Evolutionary conservation across 2,888 invertebrate species (phyloP).

Genomic region (Drosophila ustulata): DNA sequence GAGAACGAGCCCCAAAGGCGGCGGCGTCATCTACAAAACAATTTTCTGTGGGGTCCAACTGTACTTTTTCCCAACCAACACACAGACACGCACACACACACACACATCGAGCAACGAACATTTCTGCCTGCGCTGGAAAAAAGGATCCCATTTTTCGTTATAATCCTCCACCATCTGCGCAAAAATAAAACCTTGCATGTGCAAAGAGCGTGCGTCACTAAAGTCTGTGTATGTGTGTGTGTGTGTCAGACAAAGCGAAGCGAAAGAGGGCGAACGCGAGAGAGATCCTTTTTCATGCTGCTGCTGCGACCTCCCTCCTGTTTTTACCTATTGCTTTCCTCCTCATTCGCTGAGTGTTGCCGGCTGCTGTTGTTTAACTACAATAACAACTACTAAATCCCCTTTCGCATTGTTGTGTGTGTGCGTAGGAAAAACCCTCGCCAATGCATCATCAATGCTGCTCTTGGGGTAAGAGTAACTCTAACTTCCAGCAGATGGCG

Average conservation of each 20-base stretch:
- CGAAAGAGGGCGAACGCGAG: slow-evolving; percentile 51
- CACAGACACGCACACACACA: background rate
- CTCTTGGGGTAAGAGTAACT: slow-evolving; percentile 65
- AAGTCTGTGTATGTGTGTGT: slow-evolving; percentile 13
- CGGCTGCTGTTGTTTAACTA: slow-evolving; percentile 41
- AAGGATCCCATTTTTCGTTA: slow-evolving; percentile 75
- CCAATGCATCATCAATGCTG: slow-evolving; percentile 58
- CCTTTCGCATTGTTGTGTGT: slow-evolving; percentile 47
- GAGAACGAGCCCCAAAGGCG: slow-evolving; percentile 25
- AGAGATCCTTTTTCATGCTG: slow-evolving; percentile 74
- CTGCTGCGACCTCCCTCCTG: slow-evolving; percentile 48
- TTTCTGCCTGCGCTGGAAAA: slow-evolving; percentile 56
- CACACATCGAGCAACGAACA: slow-evolving; percentile 14
- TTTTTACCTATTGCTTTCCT: slow-evolving; percentile 64
- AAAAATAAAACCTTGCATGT: slow-evolving; percentile 78
- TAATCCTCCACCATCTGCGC: slow-evolving; percentile 80
- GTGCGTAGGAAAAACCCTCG: slow-evolving; percentile 67
- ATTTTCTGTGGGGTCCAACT: slow-evolving; percentile 64
- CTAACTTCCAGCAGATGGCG: slow-evolving; percentile 56
- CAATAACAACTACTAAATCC: slow-evolving; percentile 61
- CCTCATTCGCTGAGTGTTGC: slow-evolving; percentile 12
- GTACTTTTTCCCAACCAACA: slow-evolving; percentile 60
- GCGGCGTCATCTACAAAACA: slow-evolving; percentile 49
- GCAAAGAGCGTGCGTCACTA: slow-evolving; percentile 71
- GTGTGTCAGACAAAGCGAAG: slow-evolving; percentile 33